A percentile compares a stretch with the other conserved stretches of the same genome.
phyloP scores from a whole-genome alignment of 2,888 invertebrate species.

The Eilema depressum region DNA sequence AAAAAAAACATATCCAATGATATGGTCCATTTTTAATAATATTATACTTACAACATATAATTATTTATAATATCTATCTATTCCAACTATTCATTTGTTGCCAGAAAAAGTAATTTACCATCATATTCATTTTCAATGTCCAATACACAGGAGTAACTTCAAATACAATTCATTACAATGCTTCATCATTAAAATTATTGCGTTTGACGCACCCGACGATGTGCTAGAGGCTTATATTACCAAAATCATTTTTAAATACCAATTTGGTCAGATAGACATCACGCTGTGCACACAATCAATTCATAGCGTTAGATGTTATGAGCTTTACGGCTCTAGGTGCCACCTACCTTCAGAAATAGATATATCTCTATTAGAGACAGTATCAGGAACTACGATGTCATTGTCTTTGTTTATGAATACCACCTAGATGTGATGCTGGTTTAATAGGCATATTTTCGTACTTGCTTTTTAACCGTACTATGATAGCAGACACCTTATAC shows the following conservation, averaged over 20 bases:
- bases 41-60: background rate
- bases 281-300: slow-evolving; percentile 80
- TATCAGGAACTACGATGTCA: slow-evolving; percentile 23
- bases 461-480: background rate
- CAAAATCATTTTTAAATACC: slow-evolving; percentile 70
- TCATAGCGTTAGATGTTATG: slow-evolving; percentile 76
- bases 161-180: slow-evolving; percentile 24
- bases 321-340: slow-evolving; percentile 67
- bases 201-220: slow-evolving; percentile 36
- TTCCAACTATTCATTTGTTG: background rate
- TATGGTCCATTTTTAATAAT: no score
- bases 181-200: slow-evolving; percentile 40
- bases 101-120: background rate
- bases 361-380: slow-evolving; percentile 58
- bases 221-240: slow-evolving; percentile 58
- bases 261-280: slow-evolving; percentile 70
- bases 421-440: background rate
- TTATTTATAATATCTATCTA: background rate
- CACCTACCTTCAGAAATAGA: slow-evolving; percentile 58
- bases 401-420: slow-evolving; percentile 5
- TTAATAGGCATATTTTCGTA: background rate
- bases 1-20: no score
- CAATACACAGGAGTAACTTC: background rate
- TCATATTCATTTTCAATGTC: background rate
- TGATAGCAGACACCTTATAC: background rate